These are phyloP conservation scores for Taxidea taxus DNA, from an alignment of 2,113 vertebrate species.

Conservation along the genomic window DNA sequence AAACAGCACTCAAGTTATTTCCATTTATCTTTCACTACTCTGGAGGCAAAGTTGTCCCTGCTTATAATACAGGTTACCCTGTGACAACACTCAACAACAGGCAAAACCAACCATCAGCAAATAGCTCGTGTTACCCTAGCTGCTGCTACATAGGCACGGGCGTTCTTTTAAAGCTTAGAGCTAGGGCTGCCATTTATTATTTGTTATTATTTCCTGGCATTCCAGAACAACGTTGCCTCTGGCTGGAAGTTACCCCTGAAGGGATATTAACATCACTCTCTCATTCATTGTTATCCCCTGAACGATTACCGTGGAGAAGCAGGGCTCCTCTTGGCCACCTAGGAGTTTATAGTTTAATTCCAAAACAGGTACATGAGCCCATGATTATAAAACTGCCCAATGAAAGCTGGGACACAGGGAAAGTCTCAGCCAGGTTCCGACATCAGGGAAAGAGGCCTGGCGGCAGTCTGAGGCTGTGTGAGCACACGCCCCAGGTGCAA, in stretches of 20 bases:
- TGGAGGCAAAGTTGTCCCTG: not conserved
- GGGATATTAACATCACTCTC: not conserved
- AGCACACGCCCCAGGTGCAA: not conserved
- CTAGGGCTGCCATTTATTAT: not conserved
- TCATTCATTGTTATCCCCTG: not conserved
- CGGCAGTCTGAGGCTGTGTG: no score
- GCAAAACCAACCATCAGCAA: not conserved
- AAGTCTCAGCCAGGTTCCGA: not conserved
- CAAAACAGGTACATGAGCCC: not conserved
- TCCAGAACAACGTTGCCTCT: not conserved
- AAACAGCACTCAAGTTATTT: not conserved
- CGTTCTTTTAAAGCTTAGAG: not conserved
- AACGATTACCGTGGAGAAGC: not conserved
- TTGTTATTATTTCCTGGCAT: not conserved
- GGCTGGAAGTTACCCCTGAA: not conserved
- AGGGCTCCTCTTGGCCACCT: not conserved
- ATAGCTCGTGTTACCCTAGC: not conserved
- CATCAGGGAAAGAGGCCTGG: not conserved
- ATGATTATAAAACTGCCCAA: not conserved
- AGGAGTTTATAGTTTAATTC: not conserved
- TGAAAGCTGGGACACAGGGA: not conserved
- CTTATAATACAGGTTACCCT: not conserved
- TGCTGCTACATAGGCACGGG: not conserved
- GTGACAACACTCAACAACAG: not conserved
- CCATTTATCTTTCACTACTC: conserved; percentile 38